These are phyloP conservation scores for Clamator glandarius DNA, from an alignment of 2,797 vertebrate species.

Conservation along the genomic window DNA sequence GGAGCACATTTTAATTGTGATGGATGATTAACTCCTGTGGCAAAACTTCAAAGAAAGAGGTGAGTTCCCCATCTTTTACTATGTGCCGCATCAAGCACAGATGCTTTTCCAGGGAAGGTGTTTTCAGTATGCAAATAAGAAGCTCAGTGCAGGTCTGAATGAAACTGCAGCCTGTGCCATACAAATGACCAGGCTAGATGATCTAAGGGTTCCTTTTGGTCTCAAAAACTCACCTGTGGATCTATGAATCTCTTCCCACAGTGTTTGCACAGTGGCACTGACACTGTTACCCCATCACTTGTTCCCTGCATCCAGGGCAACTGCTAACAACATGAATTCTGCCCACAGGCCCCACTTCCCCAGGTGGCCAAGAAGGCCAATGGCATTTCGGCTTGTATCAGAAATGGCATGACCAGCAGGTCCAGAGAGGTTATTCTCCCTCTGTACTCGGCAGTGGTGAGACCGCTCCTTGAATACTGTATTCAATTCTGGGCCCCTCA, in stretches of 20 bases:
- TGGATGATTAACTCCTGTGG: background rate
- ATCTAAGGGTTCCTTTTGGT: background rate
- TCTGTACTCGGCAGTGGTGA: too few species aligned
- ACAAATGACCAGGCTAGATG: background rate
- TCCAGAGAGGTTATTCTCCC: too few species aligned
- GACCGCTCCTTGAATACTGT: too few species aligned
- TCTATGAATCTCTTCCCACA: background rate
- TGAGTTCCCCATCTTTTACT: background rate
- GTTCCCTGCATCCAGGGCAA: background rate
- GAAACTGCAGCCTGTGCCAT: background rate
- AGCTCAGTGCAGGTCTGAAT: background rate
- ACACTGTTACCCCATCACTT: fast-evolving
- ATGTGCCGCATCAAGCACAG: background rate
- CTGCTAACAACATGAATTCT: fast-evolving
- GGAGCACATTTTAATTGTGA: background rate
- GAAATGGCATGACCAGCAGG: too few species aligned
- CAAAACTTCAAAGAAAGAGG: background rate
- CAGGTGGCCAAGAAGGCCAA: too few species aligned
- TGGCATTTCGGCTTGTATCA: too few species aligned
- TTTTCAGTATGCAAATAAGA: background rate
- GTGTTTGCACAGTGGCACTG: background rate
- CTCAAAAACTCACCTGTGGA: background rate
- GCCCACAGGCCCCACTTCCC: background rate
- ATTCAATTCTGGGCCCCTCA: too few species aligned
- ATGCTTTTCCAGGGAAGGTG: background rate